Evolutionary conservation across 1,140 invertebrate species (phyloP), one percentile per base, ranked within the genome.

Genomic region (Diorhabda elongata): DNA sequence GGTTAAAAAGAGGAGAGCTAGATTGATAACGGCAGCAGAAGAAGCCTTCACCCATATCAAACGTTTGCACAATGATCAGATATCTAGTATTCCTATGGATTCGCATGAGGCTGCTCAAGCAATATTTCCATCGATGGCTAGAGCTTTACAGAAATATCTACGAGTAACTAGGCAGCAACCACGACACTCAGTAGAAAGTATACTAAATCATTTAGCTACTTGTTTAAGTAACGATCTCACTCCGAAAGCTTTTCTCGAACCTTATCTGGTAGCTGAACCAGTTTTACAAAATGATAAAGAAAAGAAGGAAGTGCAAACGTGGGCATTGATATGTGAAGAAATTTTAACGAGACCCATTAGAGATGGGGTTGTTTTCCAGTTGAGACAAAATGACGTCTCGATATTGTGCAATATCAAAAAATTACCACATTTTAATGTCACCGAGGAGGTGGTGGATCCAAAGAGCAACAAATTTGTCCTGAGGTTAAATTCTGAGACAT

Each of bases 11-110:
- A 84, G 97, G 0, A 87, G 90, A 75, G 95, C 96, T 3, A 84
- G 97, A 26, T 83, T 99, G 2, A 88, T 98, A 9, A 93, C 93
- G 5, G 95, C 96, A 2, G 92, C 96, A 3, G 97, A 99, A 82
- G 97, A 99, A 80, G 96, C 97, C 0, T 99, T 99, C 80, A 95
- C 95, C 5, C 96, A 98, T 78, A 96, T 99, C 70, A 95, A 92
- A 85, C 83, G 91, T 26, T 84, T 92, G 52, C 86, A 92, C 70
- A 87, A 90, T 68, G 88, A 89, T 68, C 83, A 87, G 56, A 80
- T 82, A 26, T 82, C 86, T 72, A 88, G 82, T 71, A 87, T 84
- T 78, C 92, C 91, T 0, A 91, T 99, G 86, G 95, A 97, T 79
- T 91, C 96, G 1, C 88, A 93, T 74, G 97, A 99, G 84, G 96